Base-by-base conservation (phyloP, 1,140 invertebrate genomes). In the Zaprionus lachaisei region DNA sequence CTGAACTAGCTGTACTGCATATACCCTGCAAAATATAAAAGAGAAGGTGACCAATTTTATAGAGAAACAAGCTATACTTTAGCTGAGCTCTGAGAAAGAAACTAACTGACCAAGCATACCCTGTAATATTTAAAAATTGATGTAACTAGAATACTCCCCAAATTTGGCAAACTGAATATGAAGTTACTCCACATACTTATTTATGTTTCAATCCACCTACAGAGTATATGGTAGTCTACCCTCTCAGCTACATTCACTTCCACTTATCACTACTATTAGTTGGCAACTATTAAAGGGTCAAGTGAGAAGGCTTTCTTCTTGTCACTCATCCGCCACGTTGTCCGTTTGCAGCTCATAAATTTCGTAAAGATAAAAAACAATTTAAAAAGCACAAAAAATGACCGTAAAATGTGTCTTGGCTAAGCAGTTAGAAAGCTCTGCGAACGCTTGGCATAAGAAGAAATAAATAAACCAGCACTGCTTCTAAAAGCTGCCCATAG, bases 211-310 rank as follows among this genome's bases (percentile, higher is more conserved):
- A 14, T 1, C 1, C 20, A 22, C 20, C 12, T 5, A 22, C 79
- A 67, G 79, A 37, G 56, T 67, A 80, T 65, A 6, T 37, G 15
- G 38, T 2, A 24, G 41, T 7, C 26, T 7, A 47, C 24, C 34
- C 31, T 38, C 6, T 14, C 4, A 58, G 34, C 47, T 60, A 12
- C 66, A 22, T 0, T 11, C 14, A 71, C 66, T 64, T 62, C 67
- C 67, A 72, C 76, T 84, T 79, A 84, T 73, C 60, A 82, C n/a
- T n/a, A 75, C 84, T 89, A 89, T 89, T 84, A 89, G 79, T 72
- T 38, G 60, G 58, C 70, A 15, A 71, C 67, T 57, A 86, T 83
- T 69, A 79, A 80, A 65, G 78, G 75, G 85, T 89, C 84, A 90
- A 89, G 81, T 81, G 67, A 20, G 41, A 61, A 76, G 63, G 47